Evolutionary conservation across 2,797 vertebrate species (phyloP).

Genomic region (Chelon labrosus): DNA sequence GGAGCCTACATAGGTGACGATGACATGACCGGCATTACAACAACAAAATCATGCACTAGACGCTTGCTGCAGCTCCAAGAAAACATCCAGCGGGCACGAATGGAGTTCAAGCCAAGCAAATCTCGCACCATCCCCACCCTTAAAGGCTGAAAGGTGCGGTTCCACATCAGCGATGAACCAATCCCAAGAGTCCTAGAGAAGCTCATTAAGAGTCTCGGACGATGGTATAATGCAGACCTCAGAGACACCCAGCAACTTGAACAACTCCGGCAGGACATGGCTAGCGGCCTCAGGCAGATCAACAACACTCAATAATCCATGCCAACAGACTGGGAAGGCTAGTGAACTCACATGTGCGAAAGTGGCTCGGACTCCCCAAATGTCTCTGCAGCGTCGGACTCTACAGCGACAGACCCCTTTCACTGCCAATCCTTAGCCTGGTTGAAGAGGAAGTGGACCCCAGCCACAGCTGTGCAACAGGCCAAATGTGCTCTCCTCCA

Average conservation of each 20-base stretch:
- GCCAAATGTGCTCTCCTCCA: too few species aligned
- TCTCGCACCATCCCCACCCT: too few species aligned
- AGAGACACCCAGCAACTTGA: too few species aligned
- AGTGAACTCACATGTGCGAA: constrained; percentile 1
- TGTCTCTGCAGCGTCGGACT: not conserved
- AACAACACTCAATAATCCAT: constrained; percentile 1
- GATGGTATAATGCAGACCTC: too few species aligned
- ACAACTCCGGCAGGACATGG: too few species aligned
- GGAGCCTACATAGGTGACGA: too few species aligned
- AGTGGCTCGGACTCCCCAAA: not conserved
- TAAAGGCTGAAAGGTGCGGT: too few species aligned
- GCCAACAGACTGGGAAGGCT: not conserved
- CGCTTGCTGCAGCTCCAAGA: not conserved
- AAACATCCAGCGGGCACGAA: not conserved
- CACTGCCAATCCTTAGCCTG: not conserved
- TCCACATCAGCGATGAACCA: not conserved
- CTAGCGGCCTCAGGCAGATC: not conserved
- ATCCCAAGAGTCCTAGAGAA: too few species aligned
- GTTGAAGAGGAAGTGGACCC: not conserved
- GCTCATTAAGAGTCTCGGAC: too few species aligned
- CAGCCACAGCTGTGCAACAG: too few species aligned
- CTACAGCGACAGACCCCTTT: not conserved
- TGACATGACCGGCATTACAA: too few species aligned
- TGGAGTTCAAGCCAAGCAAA: not conserved
- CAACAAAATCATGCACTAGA: too few species aligned